Evolutionary conservation across 2,113 vertebrate species (phyloP).

Genomic region (Spilogale gracilis): DNA sequence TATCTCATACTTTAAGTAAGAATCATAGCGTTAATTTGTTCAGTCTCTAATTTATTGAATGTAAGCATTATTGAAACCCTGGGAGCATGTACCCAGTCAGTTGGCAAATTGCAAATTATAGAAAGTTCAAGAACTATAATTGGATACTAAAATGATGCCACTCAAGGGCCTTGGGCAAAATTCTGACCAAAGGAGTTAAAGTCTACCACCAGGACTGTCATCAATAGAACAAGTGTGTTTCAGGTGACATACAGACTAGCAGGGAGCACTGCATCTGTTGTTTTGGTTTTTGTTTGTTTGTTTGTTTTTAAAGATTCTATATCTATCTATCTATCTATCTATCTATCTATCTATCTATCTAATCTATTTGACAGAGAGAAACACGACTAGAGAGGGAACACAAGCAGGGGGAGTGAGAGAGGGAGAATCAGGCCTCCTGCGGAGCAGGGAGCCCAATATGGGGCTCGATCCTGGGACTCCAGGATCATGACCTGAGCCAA

Average conservation of each 20-base stretch:
- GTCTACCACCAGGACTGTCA: not conserved
- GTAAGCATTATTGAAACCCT: slow-evolving; percentile 52
- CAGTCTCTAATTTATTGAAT: slow-evolving; percentile 57
- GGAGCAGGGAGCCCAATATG: no score
- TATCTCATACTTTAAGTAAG: slow-evolving; percentile 53
- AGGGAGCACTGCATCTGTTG: not conserved
- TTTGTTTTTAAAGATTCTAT: no score
- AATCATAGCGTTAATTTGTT: slow-evolving; percentile 60
- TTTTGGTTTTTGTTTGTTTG: no score
- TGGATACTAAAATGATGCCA: slow-evolving; percentile 47
- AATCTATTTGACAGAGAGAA: no score
- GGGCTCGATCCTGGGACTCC: no score
- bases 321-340: no score
- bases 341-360: no score
- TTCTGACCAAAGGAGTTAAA: not conserved
- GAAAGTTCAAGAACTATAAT: slow-evolving; percentile 65
- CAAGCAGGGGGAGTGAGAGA: no score
- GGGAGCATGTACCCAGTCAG: slow-evolving; percentile 23
- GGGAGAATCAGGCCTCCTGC: no score
- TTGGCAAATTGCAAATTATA: slow-evolving; percentile 55
- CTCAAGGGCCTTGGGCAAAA: not conserved
- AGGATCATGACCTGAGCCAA: no score
- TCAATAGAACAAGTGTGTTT: not conserved
- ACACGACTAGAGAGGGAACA: no score
- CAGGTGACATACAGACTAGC: not conserved